Conservation (phyloP, 2,888 invertebrate genomes). For the Spodoptera exigua region DNA sequence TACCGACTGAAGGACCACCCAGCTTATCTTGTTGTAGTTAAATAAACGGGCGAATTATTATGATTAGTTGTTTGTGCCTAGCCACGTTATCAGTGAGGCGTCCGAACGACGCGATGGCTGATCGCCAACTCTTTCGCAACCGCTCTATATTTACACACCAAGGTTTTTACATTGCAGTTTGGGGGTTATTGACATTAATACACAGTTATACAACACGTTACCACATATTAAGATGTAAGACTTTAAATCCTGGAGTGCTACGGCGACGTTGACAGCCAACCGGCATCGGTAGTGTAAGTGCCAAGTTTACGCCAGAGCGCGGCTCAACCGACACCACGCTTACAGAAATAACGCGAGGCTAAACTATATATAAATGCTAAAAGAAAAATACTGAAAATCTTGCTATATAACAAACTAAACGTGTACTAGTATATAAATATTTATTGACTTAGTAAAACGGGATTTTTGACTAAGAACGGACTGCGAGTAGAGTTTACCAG, state of each 20-base stretch:
- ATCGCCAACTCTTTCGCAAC: conserved; percentile 86
- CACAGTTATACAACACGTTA: conserved; percentile 79
- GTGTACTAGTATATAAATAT: no score
- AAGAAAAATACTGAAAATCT: conserved; percentile 35
- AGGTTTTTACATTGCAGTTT: conserved; percentile 86
- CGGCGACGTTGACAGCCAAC: conserved; percentile 64
- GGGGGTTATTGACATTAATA: conserved; percentile 87
- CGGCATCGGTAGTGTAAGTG: conserved; percentile 70
- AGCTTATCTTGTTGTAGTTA: conserved; percentile 35
- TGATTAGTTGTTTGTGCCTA: conserved; percentile 36
- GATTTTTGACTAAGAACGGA: no score
- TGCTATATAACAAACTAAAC: conserved; percentile 15
- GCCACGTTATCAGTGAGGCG: conserved; percentile 57
- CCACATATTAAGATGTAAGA: conserved; percentile 67
- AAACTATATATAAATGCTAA: conserved; percentile 62
- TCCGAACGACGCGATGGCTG: conserved; percentile 74
- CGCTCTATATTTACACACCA: conserved; percentile 82
- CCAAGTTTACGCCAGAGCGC: conserved; percentile 80
- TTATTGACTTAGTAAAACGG: no score
- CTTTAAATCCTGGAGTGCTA: conserved; percentile 66
- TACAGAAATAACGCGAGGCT: conserved; percentile 82
- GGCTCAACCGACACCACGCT: conserved; percentile 63
- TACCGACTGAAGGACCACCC: conserved; percentile 5
- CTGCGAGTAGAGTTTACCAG: no score
- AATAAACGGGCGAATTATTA: conserved; percentile 32